phyloP scores from a whole-genome alignment of 2,113 vertebrate genomes.

The Hemiprocne comata region DNA sequence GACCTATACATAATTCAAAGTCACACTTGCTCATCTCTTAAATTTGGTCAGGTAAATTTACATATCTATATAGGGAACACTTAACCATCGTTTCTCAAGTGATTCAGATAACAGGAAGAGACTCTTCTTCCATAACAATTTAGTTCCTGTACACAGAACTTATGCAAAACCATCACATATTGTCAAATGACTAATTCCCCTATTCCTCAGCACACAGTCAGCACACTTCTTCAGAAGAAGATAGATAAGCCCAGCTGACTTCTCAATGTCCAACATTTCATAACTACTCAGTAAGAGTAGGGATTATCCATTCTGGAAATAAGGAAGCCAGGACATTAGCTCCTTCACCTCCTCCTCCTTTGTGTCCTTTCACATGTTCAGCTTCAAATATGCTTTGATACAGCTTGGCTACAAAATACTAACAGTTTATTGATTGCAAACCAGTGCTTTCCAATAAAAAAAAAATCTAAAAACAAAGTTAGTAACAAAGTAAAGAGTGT shows the following conservation, averaged over 20 bases:
- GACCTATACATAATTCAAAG: not conserved
- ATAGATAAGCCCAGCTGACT: not conserved
- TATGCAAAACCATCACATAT: not conserved
- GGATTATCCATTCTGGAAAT: not conserved
- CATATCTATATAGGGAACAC: not conserved
- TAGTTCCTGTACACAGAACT: not conserved
- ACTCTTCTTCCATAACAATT: not conserved
- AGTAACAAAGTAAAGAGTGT: not conserved
- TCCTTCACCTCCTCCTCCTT: not conserved
- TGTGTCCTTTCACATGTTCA: not conserved
- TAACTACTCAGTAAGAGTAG: not conserved
- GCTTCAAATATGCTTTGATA: not conserved
- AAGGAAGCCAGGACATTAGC: not conserved
- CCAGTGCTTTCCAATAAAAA: not conserved
- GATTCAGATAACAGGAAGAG: not conserved
- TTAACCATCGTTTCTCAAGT: fast-evolving
- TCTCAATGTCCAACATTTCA: not conserved
- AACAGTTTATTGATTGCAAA: not conserved
- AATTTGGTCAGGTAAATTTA: not conserved
- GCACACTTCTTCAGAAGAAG: not conserved
- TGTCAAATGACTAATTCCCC: not conserved
- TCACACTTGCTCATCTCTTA: not conserved
- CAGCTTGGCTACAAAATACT: not conserved
- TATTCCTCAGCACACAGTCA: not conserved
- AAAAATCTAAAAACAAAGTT: not conserved